A percentile compares a stretch with the other conserved stretches of the same genome.
These are phyloP conservation scores for Tragulus kanchil DNA, from an alignment of 2,113 vertebrate genomes.

Conservation along the genomic window DNA sequence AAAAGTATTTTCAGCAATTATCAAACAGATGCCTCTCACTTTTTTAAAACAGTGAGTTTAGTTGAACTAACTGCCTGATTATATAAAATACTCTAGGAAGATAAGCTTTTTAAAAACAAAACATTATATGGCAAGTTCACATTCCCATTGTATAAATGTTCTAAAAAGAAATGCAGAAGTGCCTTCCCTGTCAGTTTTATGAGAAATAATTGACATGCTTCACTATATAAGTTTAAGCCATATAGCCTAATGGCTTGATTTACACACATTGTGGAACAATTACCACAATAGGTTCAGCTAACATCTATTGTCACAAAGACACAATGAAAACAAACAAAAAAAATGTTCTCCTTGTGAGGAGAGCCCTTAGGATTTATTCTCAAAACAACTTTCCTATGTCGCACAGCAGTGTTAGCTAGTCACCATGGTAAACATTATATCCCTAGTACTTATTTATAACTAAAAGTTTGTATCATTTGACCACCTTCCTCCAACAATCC, in stretches of 20 bases:
- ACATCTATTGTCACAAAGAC: neutral
- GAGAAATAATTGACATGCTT: neutral
- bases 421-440: neutral
- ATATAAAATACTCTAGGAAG: neutral
- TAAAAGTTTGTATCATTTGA: neutral
- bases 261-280: neutral
- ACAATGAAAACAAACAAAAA: neutral
- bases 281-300: neutral
- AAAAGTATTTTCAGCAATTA: conserved; percentile 3
- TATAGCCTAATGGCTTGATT: neutral
- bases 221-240: neutral
- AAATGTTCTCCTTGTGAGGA: neutral
- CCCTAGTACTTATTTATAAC: neutral
- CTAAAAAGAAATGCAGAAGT: conserved; percentile 1
- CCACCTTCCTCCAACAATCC: neutral
- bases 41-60: neutral
- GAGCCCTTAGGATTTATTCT: neutral
- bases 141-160: conserved; percentile 23
- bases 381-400: neutral
- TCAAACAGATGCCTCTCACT: neutral
- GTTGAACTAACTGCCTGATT: neutral
- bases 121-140: conserved; percentile 14
- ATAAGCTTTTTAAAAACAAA: neutral
- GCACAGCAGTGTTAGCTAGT: neutral
- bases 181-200: neutral